Evolutionary conservation across 2,888 invertebrate genomes (phyloP), one percentile per base, ranked within the genome.

Genomic region (Tetanocera ferruginea): DNA sequence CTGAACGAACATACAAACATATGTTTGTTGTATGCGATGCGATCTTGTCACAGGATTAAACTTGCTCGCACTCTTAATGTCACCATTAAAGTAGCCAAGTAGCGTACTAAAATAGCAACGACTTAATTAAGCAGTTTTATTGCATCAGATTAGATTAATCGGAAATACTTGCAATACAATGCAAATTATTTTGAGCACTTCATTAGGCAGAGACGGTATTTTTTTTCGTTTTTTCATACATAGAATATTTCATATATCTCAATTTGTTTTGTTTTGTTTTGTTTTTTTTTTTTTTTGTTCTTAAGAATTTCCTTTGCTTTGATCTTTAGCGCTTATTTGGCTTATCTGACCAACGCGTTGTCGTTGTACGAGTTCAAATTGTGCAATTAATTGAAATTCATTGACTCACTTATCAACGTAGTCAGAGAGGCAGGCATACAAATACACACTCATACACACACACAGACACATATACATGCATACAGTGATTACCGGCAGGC

Each of bases 331-430:
- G 72, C 74, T 25, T n/a, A 17, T 9, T 43, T 49, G 73, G n/a
- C 62, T 43, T 62, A 73, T 62, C 43, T 49, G 73, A 60, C 60
- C 55, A 57, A 31, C 69, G 51, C 69, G 51, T 51, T 11, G 49
- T 19, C 19, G 49, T 67, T 62, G 28, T 51, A 43, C 43, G 43
- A 43, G 43, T 43, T 43, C 43, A 43, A 43, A 43, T 43, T 43
- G 43, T 64, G 31, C 51, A 64, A 52, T 74, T 74, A 74, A 74
- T 64, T 74, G 74, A 74, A 74, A 74, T 74, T 64, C 74, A 74
- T 74, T 74, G 64, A 49, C 74, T 74, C 49, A 66, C 57, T 72
- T 60, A 37, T 34, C 17, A 25, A 28, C 69, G 23, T 25, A 57
- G 34, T 34, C 57, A 11, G 67, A 64, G 14, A 37, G 17, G 23